A percentile compares a stretch with the other conserved stretches of the same genome.
Evolutionary conservation across 2,797 vertebrate genomes (phyloP).

Genomic region (Gymnodraco acuticeps): DNA sequence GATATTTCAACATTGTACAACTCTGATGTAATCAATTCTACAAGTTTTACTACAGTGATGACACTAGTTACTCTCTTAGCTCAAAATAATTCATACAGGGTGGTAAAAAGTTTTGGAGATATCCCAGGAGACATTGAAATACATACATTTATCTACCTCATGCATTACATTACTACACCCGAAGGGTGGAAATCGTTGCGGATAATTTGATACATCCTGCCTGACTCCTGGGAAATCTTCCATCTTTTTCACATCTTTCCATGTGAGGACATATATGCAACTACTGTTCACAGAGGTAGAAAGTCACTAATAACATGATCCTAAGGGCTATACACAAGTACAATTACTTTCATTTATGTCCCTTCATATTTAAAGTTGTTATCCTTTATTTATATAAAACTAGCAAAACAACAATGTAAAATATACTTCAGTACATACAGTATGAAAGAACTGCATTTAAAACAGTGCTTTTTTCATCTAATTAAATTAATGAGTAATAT

Average conservation of each 20-base stretch:
- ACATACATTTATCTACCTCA: conserved; percentile 19
- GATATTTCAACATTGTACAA: conserved; percentile 28
- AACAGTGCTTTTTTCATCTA: too few species aligned
- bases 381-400: not conserved
- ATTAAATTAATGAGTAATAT: too few species aligned
- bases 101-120: conserved; percentile 9
- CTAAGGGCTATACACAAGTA: not conserved
- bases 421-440: not conserved
- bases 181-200: conserved; percentile 13
- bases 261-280: not conserved
- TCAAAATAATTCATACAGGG: conserved; percentile 4
- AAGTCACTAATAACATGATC: not conserved
- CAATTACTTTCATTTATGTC: not conserved
- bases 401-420: not conserved
- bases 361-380: not conserved
- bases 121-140: conserved; percentile 11
- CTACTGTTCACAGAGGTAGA: not conserved
- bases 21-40: conserved; percentile 35
- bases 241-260: not conserved
- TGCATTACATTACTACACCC: conserved; percentile 23
- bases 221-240: conserved; percentile 4
- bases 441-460: not conserved
- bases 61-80: conserved; percentile 10
- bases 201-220: conserved; percentile 12
- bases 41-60: conserved; percentile 21